A percentile compares a stretch with the other conserved stretches of the same genome.
These are phyloP conservation scores for Branchipolynoe longqiensis DNA, from an alignment of 2,888 invertebrate genomes.

Conservation along the genomic window DNA sequence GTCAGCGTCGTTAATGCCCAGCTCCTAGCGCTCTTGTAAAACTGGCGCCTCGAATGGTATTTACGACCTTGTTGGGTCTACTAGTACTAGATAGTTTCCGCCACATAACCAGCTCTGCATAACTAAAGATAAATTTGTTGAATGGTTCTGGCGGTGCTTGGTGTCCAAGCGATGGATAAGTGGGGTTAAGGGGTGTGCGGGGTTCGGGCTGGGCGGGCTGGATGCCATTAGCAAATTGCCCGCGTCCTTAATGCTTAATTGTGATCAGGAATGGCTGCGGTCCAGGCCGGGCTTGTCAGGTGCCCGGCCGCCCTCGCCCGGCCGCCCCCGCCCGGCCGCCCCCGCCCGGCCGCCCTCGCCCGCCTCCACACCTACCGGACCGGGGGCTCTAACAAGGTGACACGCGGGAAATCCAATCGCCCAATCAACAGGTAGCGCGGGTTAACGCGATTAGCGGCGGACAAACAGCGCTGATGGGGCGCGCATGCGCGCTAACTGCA, in stretches of 20 bases:
- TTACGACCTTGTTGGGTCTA: no score
- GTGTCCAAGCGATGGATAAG: no score
- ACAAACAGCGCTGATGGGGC: slow-evolving; percentile 38
- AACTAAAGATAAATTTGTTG: no score
- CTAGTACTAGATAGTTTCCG: no score
- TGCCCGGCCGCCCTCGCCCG: not conserved
- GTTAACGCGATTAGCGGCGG: not conserved
- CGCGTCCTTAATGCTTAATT: not conserved
- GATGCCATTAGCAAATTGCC: slow-evolving; percentile 7
- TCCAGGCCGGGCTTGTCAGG: slow-evolving; percentile 17
- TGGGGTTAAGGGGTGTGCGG: no score
- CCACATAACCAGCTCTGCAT: no score
- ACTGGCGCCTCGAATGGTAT: no score
- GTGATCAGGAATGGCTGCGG: slow-evolving; percentile 1
- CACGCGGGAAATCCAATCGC: slow-evolving; percentile 44
- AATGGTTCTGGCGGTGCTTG: no score
- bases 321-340: not conserved
- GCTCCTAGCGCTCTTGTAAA: no score
- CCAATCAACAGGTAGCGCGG: slow-evolving; percentile 32
- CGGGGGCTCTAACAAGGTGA: slow-evolving; percentile 30
- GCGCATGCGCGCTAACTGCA: not conserved
- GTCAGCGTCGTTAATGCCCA: no score
- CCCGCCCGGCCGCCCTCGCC: not conserved
- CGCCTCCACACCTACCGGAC: not conserved
- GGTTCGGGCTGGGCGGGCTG: no score